These are phyloP conservation scores for Bos indicus DNA, from an alignment of 2,113 vertebrate genomes.

Conservation along the genomic window DNA sequence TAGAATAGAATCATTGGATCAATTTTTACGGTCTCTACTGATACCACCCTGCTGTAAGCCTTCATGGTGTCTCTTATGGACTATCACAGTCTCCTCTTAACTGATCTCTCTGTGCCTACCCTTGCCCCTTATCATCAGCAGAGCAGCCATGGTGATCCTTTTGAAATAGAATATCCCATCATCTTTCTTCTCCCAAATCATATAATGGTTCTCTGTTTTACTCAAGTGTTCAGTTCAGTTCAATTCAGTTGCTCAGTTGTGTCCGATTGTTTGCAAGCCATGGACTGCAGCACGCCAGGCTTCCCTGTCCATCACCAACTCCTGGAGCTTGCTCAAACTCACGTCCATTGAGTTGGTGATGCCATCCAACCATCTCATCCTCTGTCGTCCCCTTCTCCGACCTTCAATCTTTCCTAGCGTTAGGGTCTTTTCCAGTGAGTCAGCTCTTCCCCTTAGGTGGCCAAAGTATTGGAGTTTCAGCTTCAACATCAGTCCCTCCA, in stretches of 20 bases:
- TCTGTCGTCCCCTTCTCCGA: background rate
- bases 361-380: background rate
- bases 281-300: background rate
- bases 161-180: background rate
- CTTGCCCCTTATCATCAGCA: background rate
- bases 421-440: background rate
- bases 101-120: background rate
- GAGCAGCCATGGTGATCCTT: background rate
- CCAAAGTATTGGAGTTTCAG: background rate
- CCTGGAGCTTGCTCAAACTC: background rate
- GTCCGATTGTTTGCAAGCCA: background rate
- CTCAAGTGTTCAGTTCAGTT: background rate
- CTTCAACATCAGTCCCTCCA: background rate
- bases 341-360: background rate
- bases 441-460: background rate
- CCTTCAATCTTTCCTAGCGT: background rate
- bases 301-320: background rate
- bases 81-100: background rate
- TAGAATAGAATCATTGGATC: background rate
- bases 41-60: background rate
- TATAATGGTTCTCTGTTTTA: background rate
- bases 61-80: background rate
- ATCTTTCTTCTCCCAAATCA: background rate
- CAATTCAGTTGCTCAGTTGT: background rate
- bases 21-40: background rate